phyloP scores from a whole-genome alignment of 2,888 invertebrate species.

The Tetanocera ferruginea region DNA sequence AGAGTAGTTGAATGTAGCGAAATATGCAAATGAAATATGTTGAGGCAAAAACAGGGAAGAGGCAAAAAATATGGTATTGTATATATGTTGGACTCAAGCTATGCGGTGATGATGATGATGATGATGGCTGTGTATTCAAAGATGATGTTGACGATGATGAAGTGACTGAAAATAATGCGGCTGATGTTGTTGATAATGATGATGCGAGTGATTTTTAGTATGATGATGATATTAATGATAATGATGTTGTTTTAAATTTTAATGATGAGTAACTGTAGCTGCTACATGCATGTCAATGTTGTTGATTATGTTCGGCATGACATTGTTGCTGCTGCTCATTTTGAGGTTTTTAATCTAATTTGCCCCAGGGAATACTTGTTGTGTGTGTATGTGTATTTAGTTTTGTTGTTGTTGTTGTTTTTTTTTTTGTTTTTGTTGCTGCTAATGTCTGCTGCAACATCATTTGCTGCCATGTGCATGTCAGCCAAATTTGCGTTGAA shows the following conservation, averaged over 20 bases:
- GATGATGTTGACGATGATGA: background rate
- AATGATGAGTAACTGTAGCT: background rate
- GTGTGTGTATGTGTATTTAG: background rate
- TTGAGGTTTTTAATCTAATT: background rate
- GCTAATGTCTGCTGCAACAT: no score
- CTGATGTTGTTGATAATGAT: background rate
- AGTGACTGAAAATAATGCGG: background rate
- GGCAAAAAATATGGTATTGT: background rate
- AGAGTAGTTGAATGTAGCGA: background rate
- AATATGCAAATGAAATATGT: constrained; percentile 12
- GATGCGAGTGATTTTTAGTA: background rate
- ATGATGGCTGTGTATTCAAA: background rate
- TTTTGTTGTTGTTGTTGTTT: no score
- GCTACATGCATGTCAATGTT: background rate
- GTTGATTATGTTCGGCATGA: background rate
- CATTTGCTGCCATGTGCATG: no score
- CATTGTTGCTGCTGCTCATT: background rate
- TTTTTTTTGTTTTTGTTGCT: no score
- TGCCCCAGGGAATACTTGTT: background rate
- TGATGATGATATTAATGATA: background rate
- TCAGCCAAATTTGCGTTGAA: no score
- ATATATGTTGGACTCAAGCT: background rate
- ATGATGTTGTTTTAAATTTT: background rate
- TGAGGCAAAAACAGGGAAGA: background rate
- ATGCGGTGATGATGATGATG: background rate